These are phyloP conservation scores for Sarcophaga bullata DNA, from an alignment of 1,140 invertebrate genomes.

Conservation along the genomic window DNA sequence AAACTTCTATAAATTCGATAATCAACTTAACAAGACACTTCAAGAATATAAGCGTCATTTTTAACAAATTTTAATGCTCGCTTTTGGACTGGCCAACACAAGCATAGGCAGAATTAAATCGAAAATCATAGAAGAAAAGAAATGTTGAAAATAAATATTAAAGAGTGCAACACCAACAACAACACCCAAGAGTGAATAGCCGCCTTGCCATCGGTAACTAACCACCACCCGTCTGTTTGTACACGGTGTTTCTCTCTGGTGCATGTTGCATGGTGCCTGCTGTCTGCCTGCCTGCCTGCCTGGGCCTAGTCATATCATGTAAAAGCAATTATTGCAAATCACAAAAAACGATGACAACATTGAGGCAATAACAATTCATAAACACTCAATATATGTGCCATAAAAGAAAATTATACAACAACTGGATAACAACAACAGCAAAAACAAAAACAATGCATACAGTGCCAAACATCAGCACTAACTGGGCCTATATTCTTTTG, in stretches of 20 bases:
- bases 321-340: slow-evolving; percentile 39
- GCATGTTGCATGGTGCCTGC: too few relatives aligned
- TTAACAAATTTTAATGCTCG: not conserved
- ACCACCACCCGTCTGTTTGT: not conserved
- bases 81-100: too few relatives aligned
- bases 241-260: too few relatives aligned
- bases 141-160: not conserved
- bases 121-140: not conserved
- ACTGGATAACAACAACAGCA: not conserved
- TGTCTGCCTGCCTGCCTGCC: too few relatives aligned
- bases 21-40: slow-evolving; percentile 4
- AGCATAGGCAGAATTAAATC: not conserved
- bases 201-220: not conserved
- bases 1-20: slow-evolving; percentile 1
- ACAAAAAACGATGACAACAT: slow-evolving; percentile 40
- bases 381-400: slow-evolving; percentile 40
- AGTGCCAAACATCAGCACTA: not conserved
- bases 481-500: not conserved
- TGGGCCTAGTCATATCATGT: not conserved
- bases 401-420: not conserved
- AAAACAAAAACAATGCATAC: too few relatives aligned
- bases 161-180: not conserved
- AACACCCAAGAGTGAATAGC: not conserved
- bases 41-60: not conserved
- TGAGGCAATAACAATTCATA: slow-evolving; percentile 38